phyloP scores from a whole-genome alignment of 2,113 vertebrate species.

The Elaphurus davidianus region DNA sequence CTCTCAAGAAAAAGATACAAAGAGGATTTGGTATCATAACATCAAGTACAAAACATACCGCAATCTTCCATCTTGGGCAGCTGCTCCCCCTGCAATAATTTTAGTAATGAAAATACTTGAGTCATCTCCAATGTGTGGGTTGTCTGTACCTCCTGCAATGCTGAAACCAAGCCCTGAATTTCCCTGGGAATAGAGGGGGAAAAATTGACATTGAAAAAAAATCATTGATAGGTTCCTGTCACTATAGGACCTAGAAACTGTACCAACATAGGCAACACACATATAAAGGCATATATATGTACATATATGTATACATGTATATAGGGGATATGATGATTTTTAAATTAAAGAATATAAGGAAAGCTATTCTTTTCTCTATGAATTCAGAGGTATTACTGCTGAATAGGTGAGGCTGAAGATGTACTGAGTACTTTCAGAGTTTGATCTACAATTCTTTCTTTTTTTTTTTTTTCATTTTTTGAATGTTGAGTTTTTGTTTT shows the following conservation, averaged over 20 bases:
- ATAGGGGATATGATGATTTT: conserved; percentile 7
- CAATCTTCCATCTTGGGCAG: conserved; percentile 95
- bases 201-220: neutral
- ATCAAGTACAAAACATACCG: conserved; percentile 83
- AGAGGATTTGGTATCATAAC: neutral
- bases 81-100: conserved; percentile 95
- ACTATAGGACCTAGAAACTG: neutral
- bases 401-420: neutral
- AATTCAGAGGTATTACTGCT: neutral
- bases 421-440: neutral
- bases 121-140: conserved; percentile 98
- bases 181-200: conserved; percentile 83
- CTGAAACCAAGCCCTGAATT: conserved; percentile 99
- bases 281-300: neutral
- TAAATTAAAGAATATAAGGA: conserved; percentile 16
- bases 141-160: conserved; percentile 97
- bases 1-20: conserved; percentile 9
- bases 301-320: neutral
- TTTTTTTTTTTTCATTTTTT: too few relatives aligned
- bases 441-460: neutral
- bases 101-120: conserved; percentile 99
- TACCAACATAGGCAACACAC: neutral
- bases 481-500: too few relatives aligned
- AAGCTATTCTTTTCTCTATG: neutral
- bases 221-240: neutral